phyloP scores from a whole-genome alignment of 2,888 invertebrate genomes.

The Amorpha juglandis region DNA sequence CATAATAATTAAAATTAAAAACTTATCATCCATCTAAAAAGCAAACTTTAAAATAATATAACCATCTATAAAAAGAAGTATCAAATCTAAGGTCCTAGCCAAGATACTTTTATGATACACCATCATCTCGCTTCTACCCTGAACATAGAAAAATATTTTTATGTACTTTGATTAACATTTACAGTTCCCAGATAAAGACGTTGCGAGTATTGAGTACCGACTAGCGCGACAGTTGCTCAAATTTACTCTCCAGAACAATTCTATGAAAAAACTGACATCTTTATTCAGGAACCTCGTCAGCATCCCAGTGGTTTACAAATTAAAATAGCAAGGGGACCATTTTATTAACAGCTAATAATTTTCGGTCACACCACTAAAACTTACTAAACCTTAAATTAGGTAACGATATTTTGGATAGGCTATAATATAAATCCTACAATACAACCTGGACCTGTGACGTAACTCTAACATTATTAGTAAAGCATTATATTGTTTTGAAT shows the following conservation, averaged over 20 bases:
- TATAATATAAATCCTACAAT: constrained; percentile 74
- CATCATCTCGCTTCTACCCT: constrained; percentile 64
- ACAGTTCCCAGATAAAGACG: constrained; percentile 61
- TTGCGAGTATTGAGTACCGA: constrained; percentile 24
- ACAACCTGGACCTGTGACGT: constrained; percentile 82
- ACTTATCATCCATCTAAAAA: constrained; percentile 80
- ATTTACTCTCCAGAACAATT: constrained; percentile 30
- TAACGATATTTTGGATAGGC: constrained; percentile 73
- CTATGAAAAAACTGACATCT: constrained; percentile 48
- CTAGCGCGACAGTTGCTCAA: constrained; percentile 30
- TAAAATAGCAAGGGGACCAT: constrained; percentile 63
- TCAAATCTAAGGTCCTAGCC: constrained; percentile 80
- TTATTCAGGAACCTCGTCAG: constrained; percentile 57
- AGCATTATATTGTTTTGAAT: constrained; percentile 66
- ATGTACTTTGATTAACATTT: constrained; percentile 75
- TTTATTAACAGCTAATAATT: constrained; percentile 72
- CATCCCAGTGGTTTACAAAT: constrained; percentile 59
- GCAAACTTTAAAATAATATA: constrained; percentile 79
- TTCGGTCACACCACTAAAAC: constrained; percentile 65
- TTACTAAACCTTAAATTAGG: constrained; percentile 76
- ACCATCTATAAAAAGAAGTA: constrained; percentile 80
- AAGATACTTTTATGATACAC: constrained; percentile 76
- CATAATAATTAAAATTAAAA: constrained; percentile 81
- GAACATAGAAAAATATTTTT: constrained; percentile 81
- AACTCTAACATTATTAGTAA: constrained; percentile 68